phyloP scores from a whole-genome alignment of 2,113 vertebrate genomes.

The Lutjanus erythropterus region DNA sequence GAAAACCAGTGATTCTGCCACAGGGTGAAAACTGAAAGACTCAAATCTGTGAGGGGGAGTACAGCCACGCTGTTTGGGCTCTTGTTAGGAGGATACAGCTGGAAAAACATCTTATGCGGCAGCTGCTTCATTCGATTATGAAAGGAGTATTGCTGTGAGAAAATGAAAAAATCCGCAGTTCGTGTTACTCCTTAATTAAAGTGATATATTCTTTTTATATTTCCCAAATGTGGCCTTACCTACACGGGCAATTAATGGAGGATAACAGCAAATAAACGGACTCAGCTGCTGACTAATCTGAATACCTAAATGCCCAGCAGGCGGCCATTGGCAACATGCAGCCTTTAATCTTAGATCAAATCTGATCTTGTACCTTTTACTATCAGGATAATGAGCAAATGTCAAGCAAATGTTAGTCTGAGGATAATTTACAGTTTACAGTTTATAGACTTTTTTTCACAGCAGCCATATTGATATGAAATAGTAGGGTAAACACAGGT shows the following conservation, averaged over 20 bases:
- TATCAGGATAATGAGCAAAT: not conserved
- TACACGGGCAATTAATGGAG: not conserved
- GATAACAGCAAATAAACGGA: not conserved
- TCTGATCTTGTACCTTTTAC: not conserved
- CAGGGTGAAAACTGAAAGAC: slow-evolving; percentile 65
- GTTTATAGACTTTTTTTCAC: no score
- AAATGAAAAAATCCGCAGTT: slow-evolving; percentile 22
- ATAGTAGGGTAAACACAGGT: no score
- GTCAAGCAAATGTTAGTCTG: not conserved
- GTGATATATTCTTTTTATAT: not conserved
- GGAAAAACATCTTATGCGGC: slow-evolving; percentile 41
- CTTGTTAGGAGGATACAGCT: slow-evolving; percentile 53
- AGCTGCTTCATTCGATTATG: slow-evolving; percentile 46
- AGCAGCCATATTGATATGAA: no score
- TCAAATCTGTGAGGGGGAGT: slow-evolving; percentile 70
- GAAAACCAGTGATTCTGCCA: slow-evolving; percentile 66
- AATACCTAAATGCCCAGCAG: not conserved
- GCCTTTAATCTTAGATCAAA: not conserved
- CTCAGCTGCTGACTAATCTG: not conserved
- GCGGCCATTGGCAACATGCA: not conserved
- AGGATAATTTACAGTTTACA: not conserved
- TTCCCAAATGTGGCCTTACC: slow-evolving; percentile 18
- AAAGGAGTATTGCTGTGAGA: slow-evolving; percentile 12
- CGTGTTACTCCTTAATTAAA: slow-evolving; percentile 24
- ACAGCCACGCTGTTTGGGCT: slow-evolving; percentile 34